Percentiles rank a stretch among this genome's conserved stretches.
Evolutionary conservation across 1,140 invertebrate genomes (phyloP).

Genomic region (Cylas formicarius): DNA sequence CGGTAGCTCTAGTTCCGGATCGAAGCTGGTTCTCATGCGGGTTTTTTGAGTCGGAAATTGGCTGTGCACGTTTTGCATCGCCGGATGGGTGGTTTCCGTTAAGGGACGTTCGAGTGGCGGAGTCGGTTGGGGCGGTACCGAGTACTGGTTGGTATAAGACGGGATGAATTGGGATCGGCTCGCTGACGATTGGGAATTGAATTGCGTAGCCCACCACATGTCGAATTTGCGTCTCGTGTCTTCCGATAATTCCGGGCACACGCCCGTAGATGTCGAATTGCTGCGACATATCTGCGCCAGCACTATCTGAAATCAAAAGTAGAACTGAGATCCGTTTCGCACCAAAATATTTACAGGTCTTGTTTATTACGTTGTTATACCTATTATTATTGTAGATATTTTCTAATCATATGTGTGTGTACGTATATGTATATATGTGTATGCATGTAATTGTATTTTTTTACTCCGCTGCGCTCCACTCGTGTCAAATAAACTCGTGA

Average conservation of each 20-base stretch:
- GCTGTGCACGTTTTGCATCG: conserved; percentile 62
- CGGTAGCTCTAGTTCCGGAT: conserved; percentile 91
- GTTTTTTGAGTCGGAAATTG: conserved; percentile 80
- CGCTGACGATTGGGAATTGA: conserved; percentile 46
- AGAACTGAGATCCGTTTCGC: too few species aligned
- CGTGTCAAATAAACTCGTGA: too few species aligned
- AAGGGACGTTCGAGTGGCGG: conserved; percentile 45
- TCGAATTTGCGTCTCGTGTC: conserved; percentile 72
- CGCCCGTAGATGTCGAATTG: conserved; percentile 47
- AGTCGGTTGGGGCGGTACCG: conserved; percentile 39
- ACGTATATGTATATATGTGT: too few species aligned
- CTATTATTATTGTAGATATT: too few species aligned
- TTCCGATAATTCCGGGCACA: conserved; percentile 60
- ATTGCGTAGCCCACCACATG: conserved; percentile 55
- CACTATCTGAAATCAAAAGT: conserved; percentile 58
- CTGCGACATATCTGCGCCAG: conserved; percentile 66
- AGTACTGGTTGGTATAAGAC: conserved; percentile 41
- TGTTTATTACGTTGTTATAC: too few species aligned
- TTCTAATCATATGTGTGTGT: too few species aligned
- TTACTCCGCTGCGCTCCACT: too few species aligned
- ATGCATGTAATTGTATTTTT: too few species aligned
- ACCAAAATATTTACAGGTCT: too few species aligned
- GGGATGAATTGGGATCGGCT: conserved; percentile 35
- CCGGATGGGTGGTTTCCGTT: conserved; percentile 54
- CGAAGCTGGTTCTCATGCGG: conserved; percentile 86